phyloP scores from a whole-genome alignment of 2,113 vertebrate genomes.

The Hiodon tergisus region DNA sequence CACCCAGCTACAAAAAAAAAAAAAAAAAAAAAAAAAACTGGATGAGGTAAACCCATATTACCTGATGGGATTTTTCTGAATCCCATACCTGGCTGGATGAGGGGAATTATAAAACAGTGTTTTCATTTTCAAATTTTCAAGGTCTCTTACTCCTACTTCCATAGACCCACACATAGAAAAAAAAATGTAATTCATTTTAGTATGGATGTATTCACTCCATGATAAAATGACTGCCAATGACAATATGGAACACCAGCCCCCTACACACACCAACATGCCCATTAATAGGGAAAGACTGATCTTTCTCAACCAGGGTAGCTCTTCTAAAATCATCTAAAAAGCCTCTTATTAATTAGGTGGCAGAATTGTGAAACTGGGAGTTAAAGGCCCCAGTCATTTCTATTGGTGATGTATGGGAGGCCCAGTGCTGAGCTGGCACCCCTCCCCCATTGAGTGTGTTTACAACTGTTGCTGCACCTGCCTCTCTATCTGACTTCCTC shows the following conservation, averaged over 20 bases:
- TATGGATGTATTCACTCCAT: not conserved
- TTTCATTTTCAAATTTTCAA: not conserved
- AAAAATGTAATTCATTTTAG: not conserved
- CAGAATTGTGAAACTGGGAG: not conserved
- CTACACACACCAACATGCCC: not conserved
- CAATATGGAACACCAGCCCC: not conserved
- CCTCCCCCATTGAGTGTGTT: not conserved
- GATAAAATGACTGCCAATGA: not conserved
- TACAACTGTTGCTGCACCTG: slow-evolving; percentile 18
- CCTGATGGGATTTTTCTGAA: too few species aligned
- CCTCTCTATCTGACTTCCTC: slow-evolving; percentile 18
- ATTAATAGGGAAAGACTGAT: not conserved
- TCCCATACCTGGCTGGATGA: not conserved
- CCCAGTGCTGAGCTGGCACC: not conserved
- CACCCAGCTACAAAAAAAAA: not conserved
- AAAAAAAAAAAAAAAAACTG: not conserved
- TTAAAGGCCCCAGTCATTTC: not conserved
- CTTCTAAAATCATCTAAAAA: not conserved
- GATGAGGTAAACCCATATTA: not conserved
- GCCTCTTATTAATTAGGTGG: not conserved
- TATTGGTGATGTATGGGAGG: too few species aligned
- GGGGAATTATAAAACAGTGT: not conserved
- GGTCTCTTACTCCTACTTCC: not conserved
- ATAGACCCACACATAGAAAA: too few species aligned
- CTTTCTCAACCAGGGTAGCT: too few species aligned